phyloP scores from a whole-genome alignment of 2,888 invertebrate genomes.

The Schizotus pectinicornis region DNA sequence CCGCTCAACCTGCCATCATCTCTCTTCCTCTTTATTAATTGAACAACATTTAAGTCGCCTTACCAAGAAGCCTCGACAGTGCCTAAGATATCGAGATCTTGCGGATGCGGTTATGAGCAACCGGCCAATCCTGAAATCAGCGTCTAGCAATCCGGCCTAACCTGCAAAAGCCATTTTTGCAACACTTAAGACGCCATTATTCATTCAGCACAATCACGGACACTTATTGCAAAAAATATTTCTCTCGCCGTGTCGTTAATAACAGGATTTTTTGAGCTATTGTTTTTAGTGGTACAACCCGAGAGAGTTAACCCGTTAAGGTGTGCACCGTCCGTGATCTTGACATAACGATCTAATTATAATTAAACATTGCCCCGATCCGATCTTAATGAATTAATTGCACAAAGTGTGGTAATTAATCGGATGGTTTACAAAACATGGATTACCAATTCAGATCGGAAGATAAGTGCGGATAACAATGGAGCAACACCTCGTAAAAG shows the following conservation, averaged over 20 bases:
- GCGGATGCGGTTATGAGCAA: conserved; percentile 26
- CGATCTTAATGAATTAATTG: conserved; percentile 21
- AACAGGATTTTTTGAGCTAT: too few relatives aligned
- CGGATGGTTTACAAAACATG: conserved; percentile 18
- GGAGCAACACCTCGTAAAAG: conserved; percentile 26
- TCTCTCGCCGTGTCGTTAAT: too few relatives aligned
- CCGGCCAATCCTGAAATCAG: conserved; percentile 24
- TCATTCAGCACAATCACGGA: too few relatives aligned
- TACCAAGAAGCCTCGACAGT: conserved; percentile 16
- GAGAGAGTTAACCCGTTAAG: too few relatives aligned
- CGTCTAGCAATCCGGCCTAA: too few relatives aligned
- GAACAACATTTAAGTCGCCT: conserved; percentile 1
- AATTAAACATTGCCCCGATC: conserved; percentile 18
- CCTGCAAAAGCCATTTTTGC: too few relatives aligned
- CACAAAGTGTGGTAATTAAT: conserved; percentile 21
- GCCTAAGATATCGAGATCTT: conserved; percentile 6
- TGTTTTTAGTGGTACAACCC: too few relatives aligned
- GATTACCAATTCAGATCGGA: conserved; percentile 20
- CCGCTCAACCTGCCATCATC: conserved; percentile 19
- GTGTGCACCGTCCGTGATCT: too few relatives aligned
- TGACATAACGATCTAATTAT: too few relatives aligned
- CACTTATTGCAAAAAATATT: too few relatives aligned
- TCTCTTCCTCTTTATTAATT: conserved; percentile 8
- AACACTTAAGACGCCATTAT: too few relatives aligned
- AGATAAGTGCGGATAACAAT: conserved; percentile 23